Evolutionary conservation across 2,113 vertebrate species (phyloP).

Genomic region (Sylvia atricapilla): DNA sequence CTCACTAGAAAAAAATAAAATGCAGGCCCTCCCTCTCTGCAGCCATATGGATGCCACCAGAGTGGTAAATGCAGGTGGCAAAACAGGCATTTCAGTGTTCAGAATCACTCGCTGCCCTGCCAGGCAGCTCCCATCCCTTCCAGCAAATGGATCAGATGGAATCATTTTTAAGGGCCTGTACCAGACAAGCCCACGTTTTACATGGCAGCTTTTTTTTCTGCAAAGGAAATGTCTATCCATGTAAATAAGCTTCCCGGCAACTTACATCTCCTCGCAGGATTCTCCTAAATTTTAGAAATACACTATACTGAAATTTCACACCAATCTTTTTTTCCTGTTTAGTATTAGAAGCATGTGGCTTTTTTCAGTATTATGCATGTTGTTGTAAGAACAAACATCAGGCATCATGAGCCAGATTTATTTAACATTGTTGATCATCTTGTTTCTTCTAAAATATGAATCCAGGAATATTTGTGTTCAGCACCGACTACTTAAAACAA

Average conservation of each 20-base stretch:
- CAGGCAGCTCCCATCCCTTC: neutral
- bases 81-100: neutral
- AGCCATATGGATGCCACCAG: neutral
- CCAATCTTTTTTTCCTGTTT: neutral
- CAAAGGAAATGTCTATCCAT: neutral
- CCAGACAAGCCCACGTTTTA: neutral
- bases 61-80: neutral
- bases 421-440: neutral
- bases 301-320: neutral
- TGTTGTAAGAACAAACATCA: neutral
- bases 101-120: neutral
- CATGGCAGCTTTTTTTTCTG: neutral
- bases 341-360: neutral
- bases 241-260: neutral
- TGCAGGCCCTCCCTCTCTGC: neutral
- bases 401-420: neutral
- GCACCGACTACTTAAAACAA: neutral
- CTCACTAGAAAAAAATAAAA: neutral
- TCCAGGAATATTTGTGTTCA: neutral
- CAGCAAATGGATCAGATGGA: neutral
- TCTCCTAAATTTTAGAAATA: neutral
- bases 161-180: neutral
- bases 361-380: neutral
- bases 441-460: neutral
- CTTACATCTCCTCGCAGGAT: neutral